These are phyloP conservation scores for Drosophila silvestris DNA, from an alignment of 2,888 invertebrate species.

Conservation along the genomic window DNA sequence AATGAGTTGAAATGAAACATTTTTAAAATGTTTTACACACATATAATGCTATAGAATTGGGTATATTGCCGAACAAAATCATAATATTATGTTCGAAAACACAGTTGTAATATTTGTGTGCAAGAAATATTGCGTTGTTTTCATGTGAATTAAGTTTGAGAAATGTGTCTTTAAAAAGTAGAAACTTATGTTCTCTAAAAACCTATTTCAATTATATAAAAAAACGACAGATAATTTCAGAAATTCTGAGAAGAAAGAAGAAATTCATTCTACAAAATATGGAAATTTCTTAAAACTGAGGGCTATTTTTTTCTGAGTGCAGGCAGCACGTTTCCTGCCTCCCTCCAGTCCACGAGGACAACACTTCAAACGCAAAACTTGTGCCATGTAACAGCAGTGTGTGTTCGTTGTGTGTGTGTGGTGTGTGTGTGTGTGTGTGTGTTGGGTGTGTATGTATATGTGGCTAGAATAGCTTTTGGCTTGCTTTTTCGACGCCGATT, in stretches of 20 bases:
- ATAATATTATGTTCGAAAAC: too few species aligned
- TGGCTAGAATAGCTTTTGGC: constrained; percentile 23
- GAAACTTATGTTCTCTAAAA: not conserved
- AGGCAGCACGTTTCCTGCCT: not conserved
- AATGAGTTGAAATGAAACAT: not conserved
- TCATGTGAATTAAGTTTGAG: too few species aligned
- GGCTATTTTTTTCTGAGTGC: not conserved
- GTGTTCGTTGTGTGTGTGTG: constrained; percentile 15
- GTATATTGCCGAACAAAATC: too few species aligned
- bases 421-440: constrained; percentile 8
- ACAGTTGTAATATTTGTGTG: not conserved
- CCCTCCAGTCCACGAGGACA: not conserved
- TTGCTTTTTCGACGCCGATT: constrained; percentile 32
- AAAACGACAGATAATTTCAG: not conserved
- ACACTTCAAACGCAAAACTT: constrained; percentile 35
- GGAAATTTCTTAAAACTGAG: not conserved
- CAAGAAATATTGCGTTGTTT: not conserved
- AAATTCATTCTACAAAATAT: not conserved
- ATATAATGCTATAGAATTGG: not conserved
- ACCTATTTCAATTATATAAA: not conserved
- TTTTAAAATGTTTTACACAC: not conserved
- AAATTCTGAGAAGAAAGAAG: not conserved
- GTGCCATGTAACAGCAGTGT: constrained; percentile 18
- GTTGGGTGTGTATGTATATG: constrained; percentile 12
- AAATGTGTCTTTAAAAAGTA: not conserved